phyloP scores from a whole-genome alignment of 2,113 vertebrate genomes.

The Mus pahari region DNA sequence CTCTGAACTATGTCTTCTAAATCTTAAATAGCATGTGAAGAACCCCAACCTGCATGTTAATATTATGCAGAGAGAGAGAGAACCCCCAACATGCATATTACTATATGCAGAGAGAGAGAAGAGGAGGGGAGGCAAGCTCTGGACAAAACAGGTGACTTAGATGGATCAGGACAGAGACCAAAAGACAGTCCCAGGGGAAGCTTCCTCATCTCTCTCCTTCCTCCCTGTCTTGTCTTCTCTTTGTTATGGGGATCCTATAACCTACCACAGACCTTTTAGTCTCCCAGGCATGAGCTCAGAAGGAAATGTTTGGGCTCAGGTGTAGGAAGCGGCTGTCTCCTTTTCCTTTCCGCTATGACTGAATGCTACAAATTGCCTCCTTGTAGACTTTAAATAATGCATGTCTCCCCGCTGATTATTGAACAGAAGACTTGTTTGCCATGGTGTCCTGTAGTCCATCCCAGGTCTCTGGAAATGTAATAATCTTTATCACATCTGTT shows the following conservation, averaged over 20 bases:
- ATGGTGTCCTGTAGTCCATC: not conserved
- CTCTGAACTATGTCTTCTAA: not conserved
- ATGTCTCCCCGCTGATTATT: constrained; percentile 29
- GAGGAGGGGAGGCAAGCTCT: not conserved
- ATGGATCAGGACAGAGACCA: not conserved
- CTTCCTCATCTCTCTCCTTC: not conserved
- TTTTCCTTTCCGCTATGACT: constrained; percentile 13
- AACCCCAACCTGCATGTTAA: not conserved
- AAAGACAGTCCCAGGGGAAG: not conserved
- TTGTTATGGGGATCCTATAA: not conserved
- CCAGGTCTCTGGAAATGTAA: constrained; percentile 2
- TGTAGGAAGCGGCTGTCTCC: not conserved
- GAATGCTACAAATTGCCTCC: constrained; percentile 53
- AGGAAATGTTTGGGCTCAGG: not conserved
- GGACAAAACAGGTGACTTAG: not conserved
- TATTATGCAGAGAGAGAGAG: not conserved
- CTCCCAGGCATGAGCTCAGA: not conserved
- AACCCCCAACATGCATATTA: not conserved
- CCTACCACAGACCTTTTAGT: not conserved
- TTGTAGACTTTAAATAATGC: constrained; percentile 56
- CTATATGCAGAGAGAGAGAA: not conserved
- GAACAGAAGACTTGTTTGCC: not conserved
- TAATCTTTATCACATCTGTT: not conserved
- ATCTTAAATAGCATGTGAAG: not conserved
- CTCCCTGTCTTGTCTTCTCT: not conserved